Evolutionary conservation across 2,888 invertebrate genomes (phyloP).

Genomic region (Drosophila leonis): DNA sequence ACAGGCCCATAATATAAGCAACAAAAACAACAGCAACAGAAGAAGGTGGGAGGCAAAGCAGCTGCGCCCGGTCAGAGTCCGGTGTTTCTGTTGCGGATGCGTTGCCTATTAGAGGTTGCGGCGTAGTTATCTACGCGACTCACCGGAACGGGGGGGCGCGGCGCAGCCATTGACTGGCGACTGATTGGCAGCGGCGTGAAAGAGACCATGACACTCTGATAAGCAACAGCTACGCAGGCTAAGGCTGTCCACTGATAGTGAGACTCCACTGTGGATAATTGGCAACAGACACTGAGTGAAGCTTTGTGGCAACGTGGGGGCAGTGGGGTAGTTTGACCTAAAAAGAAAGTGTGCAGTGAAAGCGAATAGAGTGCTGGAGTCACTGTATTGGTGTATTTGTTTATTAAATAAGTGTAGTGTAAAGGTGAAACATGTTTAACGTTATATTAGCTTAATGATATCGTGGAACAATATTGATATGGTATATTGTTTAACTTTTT

Average conservation of each 20-base stretch:
- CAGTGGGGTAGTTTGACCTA: background rate
- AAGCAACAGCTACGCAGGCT: slow-evolving; percentile 27
- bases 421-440: background rate
- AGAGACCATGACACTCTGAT: slow-evolving; percentile 37
- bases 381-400: background rate
- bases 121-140: slow-evolving; percentile 59
- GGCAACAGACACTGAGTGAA: slow-evolving; percentile 1
- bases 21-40: slow-evolving; percentile 31
- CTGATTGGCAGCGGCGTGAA: slow-evolving; percentile 53
- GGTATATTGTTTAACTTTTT: background rate
- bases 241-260: slow-evolving; percentile 11
- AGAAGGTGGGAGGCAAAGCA: slow-evolving; percentile 4
- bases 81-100: slow-evolving; percentile 56
- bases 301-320: background rate
- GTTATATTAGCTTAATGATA: background rate
- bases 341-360: background rate
- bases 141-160: background rate
- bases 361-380: background rate
- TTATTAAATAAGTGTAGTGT: background rate
- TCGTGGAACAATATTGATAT: background rate
- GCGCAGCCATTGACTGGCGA: slow-evolving; percentile 27
- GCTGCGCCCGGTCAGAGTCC: slow-evolving; percentile 23
- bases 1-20: slow-evolving; percentile 38
- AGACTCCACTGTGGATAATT: slow-evolving; percentile 23
- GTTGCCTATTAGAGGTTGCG: slow-evolving; percentile 74